Evolutionary conservation across 2,797 vertebrate species (phyloP), one percentile per base, ranked within the genome.

Genomic region (Enteromius treurensis): DNA sequence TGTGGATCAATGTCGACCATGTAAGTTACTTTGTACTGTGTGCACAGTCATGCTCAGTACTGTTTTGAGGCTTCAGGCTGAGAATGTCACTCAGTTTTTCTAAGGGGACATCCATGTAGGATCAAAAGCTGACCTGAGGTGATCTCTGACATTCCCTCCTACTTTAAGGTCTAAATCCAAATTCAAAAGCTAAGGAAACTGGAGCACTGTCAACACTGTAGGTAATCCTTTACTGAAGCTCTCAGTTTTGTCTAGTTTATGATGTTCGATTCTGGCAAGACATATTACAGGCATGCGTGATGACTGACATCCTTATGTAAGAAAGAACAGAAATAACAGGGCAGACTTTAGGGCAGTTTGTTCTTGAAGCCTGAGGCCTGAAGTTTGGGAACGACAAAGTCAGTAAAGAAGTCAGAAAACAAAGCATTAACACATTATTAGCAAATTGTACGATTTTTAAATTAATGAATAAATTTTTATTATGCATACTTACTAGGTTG

Each of bases 11-110:
- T 93, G 14, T 60, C 53, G 13, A n/a, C 67, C 79, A 15, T 32
- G 37, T 15, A 67, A 70, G 10, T 58, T 80, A 40, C 34, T 69
- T 26, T 1, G 17, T 87, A 89, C 91, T 92, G 91, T 92, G 51
- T 93, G 90, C 92, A 93, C 93, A 89, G 91, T 81, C 49, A 51
- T 40, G 77, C 45, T 51, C 55, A 77, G 42, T 77, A 71, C 77
- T 82, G 77, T 37, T 34, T 26, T 77, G 82, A 85, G 77, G 83
- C 77, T 85, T 81, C 62, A 17, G 77, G 80, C 80, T 81, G 76
- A 68, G 65, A 86, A 70, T 86, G 83, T 81, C 83, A 86, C 82
- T 86, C 78, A 82, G 83, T 84, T 81, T 80, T 84, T 37, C 68
- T 80, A 77, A 77, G 40, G 26, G 80, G 80, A 83, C 74, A 19